phyloP scores from a whole-genome alignment of 1,140 invertebrate genomes.

The Zaprionus camerounensis region DNA sequence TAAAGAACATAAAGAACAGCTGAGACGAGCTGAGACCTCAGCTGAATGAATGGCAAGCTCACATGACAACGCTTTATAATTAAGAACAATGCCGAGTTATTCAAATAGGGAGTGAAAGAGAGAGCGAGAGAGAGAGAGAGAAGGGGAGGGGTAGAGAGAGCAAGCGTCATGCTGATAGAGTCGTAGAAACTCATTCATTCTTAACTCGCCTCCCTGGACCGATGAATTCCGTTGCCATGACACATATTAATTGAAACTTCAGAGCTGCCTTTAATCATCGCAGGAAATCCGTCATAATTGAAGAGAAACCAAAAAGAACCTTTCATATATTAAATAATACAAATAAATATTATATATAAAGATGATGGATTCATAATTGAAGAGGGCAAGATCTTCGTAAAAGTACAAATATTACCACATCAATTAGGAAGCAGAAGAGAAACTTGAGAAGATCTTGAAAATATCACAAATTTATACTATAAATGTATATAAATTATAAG shows the following conservation, averaged over 20 bases:
- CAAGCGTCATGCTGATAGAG: slow-evolving; percentile 20
- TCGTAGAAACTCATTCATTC: slow-evolving; percentile 44
- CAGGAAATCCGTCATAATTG: slow-evolving; percentile 19
- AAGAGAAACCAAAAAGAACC: not conserved
- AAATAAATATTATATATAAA: not conserved
- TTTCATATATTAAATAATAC: not conserved
- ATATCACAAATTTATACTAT: not conserved
- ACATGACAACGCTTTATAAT: slow-evolving; percentile 82
- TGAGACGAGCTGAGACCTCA: slow-evolving; percentile 43
- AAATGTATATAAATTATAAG: not conserved
- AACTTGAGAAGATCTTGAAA: not conserved
- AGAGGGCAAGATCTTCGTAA: not conserved
- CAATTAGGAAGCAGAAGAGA: slow-evolving; percentile 22
- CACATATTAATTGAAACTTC: slow-evolving; percentile 46
- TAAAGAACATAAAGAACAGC: slow-evolving; percentile 74
- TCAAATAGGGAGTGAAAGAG: slow-evolving; percentile 46
- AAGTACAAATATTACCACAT: slow-evolving; percentile 8
- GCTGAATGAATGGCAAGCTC: slow-evolving; percentile 76
- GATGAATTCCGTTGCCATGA: slow-evolving; percentile 44
- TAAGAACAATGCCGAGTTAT: slow-evolving; percentile 79
- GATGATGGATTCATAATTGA: not conserved
- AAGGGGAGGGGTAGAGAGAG: not conserved
- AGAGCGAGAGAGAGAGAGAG: slow-evolving; percentile 19
- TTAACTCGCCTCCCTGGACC: slow-evolving; percentile 6
- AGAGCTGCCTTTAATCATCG: slow-evolving; percentile 24